Percentiles rank a stretch among this genome's conserved stretches.
These are phyloP conservation scores for Aurelia aurita DNA, from an alignment of 30 jellyfish, hydroid and myxozoan species.

Conservation along the genomic window DNA sequence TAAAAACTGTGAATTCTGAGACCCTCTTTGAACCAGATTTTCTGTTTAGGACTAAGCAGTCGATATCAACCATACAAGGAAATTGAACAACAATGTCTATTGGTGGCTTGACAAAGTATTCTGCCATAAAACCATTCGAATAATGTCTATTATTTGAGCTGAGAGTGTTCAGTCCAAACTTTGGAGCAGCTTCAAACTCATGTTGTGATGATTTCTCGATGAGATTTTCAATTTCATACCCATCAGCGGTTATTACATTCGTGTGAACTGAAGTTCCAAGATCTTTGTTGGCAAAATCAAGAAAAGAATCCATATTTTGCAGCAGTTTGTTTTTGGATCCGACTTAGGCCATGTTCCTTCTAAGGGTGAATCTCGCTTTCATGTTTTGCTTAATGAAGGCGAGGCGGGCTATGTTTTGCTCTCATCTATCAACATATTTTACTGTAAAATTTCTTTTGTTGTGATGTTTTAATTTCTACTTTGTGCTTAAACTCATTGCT, in stretches of 20 bases:
- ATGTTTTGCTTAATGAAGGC: too few species aligned
- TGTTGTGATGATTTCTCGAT: not conserved
- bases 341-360: not conserved
- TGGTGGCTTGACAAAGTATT: slow-evolving; percentile 87
- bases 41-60: slow-evolving; percentile 52
- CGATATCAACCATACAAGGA: slow-evolving; percentile 88
- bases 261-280: slow-evolving; percentile 57
- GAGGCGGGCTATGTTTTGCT: too few species aligned
- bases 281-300: slow-evolving; percentile 62
- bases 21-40: slow-evolving; percentile 59
- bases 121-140: slow-evolving; percentile 84
- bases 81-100: slow-evolving; percentile 81
- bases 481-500: too few species aligned
- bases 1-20: slow-evolving; percentile 45
- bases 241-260: slow-evolving; percentile 82
- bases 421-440: too few species aligned
- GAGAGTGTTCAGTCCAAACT: not conserved
- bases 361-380: too few species aligned
- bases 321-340: not conserved
- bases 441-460: too few species aligned
- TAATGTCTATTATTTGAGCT: not conserved
- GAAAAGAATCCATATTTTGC: slow-evolving; percentile 8
- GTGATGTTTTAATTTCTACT: too few species aligned
- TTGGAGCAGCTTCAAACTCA: not conserved
- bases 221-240: slow-evolving; percentile 62